Evolutionary conservation across 2,888 invertebrate species (phyloP).

Genomic region (Alcis repandata): DNA sequence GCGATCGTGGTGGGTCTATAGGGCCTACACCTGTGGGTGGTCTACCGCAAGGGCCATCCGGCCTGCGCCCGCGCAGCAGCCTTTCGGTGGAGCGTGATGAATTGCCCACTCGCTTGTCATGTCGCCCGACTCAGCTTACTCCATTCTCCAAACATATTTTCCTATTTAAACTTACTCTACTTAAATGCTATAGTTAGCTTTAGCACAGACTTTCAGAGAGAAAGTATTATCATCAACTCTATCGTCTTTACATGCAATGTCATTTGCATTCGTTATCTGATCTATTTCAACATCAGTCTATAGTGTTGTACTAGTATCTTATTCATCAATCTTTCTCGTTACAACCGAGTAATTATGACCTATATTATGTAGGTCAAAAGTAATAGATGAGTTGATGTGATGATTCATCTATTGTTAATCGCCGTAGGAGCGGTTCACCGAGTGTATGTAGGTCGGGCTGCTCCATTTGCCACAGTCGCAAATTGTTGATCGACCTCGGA

Average conservation of each 20-base stretch:
- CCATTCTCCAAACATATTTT: constrained; percentile 18
- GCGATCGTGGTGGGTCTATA: constrained; percentile 61
- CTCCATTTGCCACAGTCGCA: constrained; percentile 82
- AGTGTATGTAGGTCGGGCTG: constrained; percentile 82
- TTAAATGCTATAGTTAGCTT: no score
- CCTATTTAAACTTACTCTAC: constrained; percentile 23
- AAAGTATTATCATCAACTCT: constrained; percentile 10
- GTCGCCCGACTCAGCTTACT: constrained; percentile 48
- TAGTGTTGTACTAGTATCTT: constrained; percentile 35
- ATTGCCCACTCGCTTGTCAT: constrained; percentile 48
- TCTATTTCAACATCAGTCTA: constrained; percentile 28
- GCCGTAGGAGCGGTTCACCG: constrained; percentile 78
- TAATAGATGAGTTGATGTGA: constrained; percentile 69
- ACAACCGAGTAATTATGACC: constrained; percentile 52
- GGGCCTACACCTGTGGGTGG: constrained; percentile 65
- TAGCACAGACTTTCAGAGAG: constrained; percentile 2
- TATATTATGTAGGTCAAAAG: constrained; percentile 62
- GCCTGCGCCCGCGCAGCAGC: constrained; percentile 48
- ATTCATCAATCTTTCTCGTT: constrained; percentile 42
- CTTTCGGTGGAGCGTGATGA: constrained; percentile 51
- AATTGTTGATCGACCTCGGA: constrained; percentile 83
- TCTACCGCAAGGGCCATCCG: constrained; percentile 64
- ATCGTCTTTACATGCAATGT: constrained; percentile 30
- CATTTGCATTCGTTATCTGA: constrained; percentile 41
- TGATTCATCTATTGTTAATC: constrained; percentile 80